Conservation (phyloP, 2,797 vertebrate genomes). For the Crax fasciolata region DNA sequence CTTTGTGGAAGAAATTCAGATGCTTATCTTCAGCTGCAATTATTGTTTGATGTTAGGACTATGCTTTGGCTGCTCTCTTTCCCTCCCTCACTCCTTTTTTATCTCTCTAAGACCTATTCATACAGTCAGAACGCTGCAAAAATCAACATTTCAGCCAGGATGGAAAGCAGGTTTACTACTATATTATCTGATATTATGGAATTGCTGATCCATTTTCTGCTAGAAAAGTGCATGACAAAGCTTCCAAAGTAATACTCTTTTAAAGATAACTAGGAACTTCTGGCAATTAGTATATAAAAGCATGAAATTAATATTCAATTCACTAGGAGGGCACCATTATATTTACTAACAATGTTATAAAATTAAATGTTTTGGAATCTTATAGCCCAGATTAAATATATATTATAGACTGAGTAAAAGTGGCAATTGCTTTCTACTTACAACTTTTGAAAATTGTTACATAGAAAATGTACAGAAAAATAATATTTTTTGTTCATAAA, state of each 20-base stretch:
- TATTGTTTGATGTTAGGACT: conserved; percentile 65
- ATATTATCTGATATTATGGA: conserved; percentile 4
- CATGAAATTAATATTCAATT: background rate
- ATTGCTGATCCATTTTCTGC: conserved; percentile 46
- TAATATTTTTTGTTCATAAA: background rate
- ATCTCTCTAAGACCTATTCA: background rate
- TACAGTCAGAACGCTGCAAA: conserved; percentile 32
- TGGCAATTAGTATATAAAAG: background rate
- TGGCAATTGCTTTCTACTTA: background rate
- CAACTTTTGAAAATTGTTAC: background rate
- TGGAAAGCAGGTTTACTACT: conserved; percentile 31
- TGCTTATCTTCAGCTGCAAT: conserved; percentile 49
- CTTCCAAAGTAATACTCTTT: background rate
- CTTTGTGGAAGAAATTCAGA: conserved; percentile 66
- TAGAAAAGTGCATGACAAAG: background rate
- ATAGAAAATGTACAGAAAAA: background rate
- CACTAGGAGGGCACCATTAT: background rate
- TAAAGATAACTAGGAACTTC: background rate
- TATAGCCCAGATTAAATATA: background rate
- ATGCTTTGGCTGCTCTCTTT: background rate
- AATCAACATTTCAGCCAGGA: conserved; percentile 49
- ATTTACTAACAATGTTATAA: background rate
- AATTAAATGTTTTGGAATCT: background rate
- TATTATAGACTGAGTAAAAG: background rate
- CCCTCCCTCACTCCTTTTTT: background rate